These are phyloP conservation scores for Melanostoma mellinum DNA, from an alignment of 2,888 invertebrate species.

Conservation along the genomic window DNA sequence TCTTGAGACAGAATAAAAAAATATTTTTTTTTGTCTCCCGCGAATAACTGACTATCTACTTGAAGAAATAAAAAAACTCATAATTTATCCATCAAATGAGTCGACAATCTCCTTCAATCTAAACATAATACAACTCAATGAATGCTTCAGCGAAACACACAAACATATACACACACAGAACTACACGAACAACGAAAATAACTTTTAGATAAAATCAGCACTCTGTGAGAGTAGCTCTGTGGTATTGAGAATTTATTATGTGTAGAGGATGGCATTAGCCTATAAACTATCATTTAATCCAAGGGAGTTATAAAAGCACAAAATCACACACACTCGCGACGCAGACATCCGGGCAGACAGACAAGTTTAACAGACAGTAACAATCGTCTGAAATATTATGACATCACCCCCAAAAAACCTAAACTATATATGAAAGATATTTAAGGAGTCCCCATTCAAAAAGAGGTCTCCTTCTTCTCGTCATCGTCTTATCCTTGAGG, in stretches of 20 bases:
- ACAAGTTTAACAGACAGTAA: conserved; percentile 58
- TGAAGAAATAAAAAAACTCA: conserved; percentile 7
- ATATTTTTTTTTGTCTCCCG: neutral
- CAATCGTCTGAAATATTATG: conserved; percentile 52
- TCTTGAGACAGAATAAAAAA: conserved; percentile 34
- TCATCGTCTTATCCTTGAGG: neutral
- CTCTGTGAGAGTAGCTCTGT: conserved; percentile 34
- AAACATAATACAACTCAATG: conserved; percentile 46
- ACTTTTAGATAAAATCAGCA: conserved; percentile 48
- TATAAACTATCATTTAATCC: conserved; percentile 66
- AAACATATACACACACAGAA: neutral
- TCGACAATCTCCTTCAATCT: conserved; percentile 25
- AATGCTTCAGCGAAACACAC: conserved; percentile 43
- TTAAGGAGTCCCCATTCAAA: conserved; percentile 4
- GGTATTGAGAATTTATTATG: conserved; percentile 62
- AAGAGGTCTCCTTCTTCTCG: neutral
- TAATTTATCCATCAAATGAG: conserved; percentile 54
- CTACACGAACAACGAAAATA: conserved; percentile 34
- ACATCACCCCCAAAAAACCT: neutral
- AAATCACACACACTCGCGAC: conserved; percentile 1
- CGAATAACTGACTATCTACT: conserved; percentile 41
- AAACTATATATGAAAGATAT: conserved; percentile 11
- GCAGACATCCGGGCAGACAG: conserved; percentile 62
- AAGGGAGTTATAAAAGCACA: conserved; percentile 32
- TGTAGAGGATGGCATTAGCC: conserved; percentile 64